Evolutionary conservation across 2,888 invertebrate genomes (phyloP), one percentile per base, ranked within the genome.

Genomic region (Drosophila anomalata): DNA sequence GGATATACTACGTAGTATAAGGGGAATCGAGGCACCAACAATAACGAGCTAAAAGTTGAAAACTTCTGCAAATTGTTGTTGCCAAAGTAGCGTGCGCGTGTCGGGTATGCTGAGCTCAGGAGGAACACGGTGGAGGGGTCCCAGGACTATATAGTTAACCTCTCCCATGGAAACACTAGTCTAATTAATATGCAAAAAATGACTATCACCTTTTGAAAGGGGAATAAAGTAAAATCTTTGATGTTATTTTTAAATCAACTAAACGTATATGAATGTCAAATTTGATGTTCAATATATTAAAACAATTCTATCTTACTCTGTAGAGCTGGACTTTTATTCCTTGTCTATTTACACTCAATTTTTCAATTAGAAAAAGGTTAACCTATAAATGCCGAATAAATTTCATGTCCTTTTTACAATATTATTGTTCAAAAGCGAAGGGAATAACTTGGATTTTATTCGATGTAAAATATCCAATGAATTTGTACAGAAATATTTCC

Each of bases 61-160:
- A 73, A 62, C 77, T 77, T 54, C 70, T 76, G 58, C 65, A 77
- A 73, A 70, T 48, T 63, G 55, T 69, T 67, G 48, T 48, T 51
- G 70, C 31, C 24, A 2, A 17, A 46, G 50, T 70, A 58, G 59
- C 70, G 42, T 36, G 70, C 42, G 50, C 59, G 59, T 46, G 36
- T 22, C 24, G 57, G 48, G 58, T n/a, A 66, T 70, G 24, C 57
- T 29, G 22, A 58, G 14, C 48, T 20, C 17, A 14, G 48, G 11
- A 3, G 44, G 58, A 9, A 24, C 9, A 26, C n/a, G 36, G n/a
- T 20, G 6, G 29, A 61, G 24, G 42, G 59, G 26, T n/a, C 20
- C 11, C 5, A 11, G 17, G 12, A 12, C 17, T 24, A 6, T 12
- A 6, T 44, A 44, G 20, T 56, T 14, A 17, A 57, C 33, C 57